Evolutionary conservation across 2,888 invertebrate species (phyloP), one percentile per base, ranked within the genome.

Genomic region (Augochlorella aurata): DNA sequence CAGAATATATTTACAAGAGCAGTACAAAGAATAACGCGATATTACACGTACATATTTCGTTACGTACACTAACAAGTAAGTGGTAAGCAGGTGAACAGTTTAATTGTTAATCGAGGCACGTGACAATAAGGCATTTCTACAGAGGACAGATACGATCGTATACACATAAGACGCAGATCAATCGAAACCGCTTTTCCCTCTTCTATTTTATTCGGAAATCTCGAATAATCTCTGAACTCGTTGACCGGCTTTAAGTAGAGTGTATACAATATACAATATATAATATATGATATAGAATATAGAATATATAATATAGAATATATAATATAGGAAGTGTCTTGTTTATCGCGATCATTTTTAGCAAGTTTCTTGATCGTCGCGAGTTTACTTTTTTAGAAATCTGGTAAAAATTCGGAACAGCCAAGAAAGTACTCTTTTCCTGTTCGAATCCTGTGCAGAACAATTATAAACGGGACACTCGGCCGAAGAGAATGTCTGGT

Each of bases 101-200:
- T 91, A 90, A 89, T 89, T 88, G 90, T 92, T 91, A 91, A 90
- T 92, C 85, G 91, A 92, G 91, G 91, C 91, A 92, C 91, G 91
- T 91, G 91, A 92, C 90, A 90, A 90, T 91, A 92, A 92, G 91
- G 91, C 91, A 90, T 90, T 91, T 91, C 91, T 92, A 92, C 92
- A 90, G 83, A 90, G 90, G 89, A 89, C 85, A 89, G 84, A 86
- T 85, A 87, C 87, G 88, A 74, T 88, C 77, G 84, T 85, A 84
- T 52, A 84, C 85, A 81, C 73, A 76, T 88, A 89, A 90, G 85
- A 82, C 70, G 85, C 81, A 18, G 38, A 73, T 67, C 16, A 16
- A 49, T 77, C 49, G 72, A 49, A 21, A 61, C 44, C 44, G n/a
- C n/a, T 50, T 65, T 12, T n/a, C 10, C 0, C n/a, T n/a, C 5